Conservation (phyloP, 2,888 invertebrate species). For the Pollenia griseotomentosa region DNA sequence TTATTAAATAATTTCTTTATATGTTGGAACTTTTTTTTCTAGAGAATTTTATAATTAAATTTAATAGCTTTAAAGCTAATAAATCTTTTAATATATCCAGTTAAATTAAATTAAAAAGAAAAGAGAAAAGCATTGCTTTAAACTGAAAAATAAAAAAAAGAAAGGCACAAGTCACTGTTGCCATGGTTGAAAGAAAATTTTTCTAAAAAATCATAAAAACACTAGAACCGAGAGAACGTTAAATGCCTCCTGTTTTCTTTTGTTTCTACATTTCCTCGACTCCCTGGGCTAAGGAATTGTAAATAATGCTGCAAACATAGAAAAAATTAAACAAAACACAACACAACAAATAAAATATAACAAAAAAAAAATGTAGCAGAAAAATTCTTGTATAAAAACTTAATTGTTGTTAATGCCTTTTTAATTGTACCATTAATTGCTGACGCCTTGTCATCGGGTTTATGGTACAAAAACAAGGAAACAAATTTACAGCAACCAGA, state of each 20-base stretch:
- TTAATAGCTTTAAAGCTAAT: constrained; percentile 49
- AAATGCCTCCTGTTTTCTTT: constrained; percentile 17
- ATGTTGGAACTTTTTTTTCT: not conserved
- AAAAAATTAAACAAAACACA: constrained; percentile 35
- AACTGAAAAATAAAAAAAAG: not conserved
- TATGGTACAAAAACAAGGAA: constrained; percentile 23
- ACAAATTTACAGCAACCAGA: not conserved
- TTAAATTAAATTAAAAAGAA: not conserved
- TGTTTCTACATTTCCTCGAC: not conserved
- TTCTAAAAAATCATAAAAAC: constrained; percentile 11
- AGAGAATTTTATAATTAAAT: constrained; percentile 48
- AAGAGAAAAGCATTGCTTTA: constrained; percentile 13
- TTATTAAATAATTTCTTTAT: constrained; percentile 8
- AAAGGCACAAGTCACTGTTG: not conserved
- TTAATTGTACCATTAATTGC: constrained; percentile 83
- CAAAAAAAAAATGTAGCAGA: constrained; percentile 35
- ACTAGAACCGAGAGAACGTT: not conserved
- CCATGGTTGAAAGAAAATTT: not conserved
- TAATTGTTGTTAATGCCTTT: constrained; percentile 82
- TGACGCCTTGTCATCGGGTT: constrained; percentile 76
- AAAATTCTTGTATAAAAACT: constrained; percentile 69
- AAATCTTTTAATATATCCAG: constrained; percentile 39
- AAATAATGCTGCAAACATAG: constrained; percentile 17
- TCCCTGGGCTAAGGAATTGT: constrained; percentile 11
- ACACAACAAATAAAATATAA: constrained; percentile 16